Percentiles rank a stretch among this genome's conserved stretches.
Conservation (phyloP, 2,888 invertebrate genomes). For the Trachelus stipa region DNA sequence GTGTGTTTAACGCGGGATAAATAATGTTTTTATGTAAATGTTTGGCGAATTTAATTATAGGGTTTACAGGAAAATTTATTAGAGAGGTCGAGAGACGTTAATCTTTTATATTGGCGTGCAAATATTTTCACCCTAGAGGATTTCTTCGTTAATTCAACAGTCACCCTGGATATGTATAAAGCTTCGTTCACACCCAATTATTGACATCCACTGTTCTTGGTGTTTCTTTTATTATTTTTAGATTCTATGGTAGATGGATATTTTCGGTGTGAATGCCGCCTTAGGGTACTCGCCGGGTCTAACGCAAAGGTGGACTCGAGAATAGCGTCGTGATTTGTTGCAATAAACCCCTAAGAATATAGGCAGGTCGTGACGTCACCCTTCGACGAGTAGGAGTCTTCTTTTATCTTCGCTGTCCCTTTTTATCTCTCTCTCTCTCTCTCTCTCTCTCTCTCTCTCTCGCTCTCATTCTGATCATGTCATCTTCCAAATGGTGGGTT, state of each 20-base stretch:
- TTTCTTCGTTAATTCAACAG: background rate
- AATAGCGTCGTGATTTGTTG: slow-evolving; percentile 30
- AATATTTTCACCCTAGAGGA: background rate
- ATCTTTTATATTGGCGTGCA: background rate
- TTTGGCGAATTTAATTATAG: too few species aligned
- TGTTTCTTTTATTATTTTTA: background rate
- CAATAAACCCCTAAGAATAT: slow-evolving; percentile 33
- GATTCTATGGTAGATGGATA: background rate
- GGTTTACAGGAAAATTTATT: background rate
- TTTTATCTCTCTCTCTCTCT: too few species aligned
- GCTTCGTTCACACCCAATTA: background rate
- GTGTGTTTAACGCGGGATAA: too few species aligned
- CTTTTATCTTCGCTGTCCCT: slow-evolving; percentile 5
- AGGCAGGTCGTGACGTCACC: slow-evolving; percentile 39
- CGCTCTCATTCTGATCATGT: background rate
- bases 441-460: background rate
- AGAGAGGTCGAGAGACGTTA: background rate
- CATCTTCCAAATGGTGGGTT: background rate
- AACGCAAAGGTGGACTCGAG: slow-evolving; percentile 33
- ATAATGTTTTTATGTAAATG: too few species aligned
- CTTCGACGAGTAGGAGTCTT: slow-evolving; percentile 34
- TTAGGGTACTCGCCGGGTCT: background rate
- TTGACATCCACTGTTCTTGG: background rate
- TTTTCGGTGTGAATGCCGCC: background rate
- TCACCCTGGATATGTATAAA: background rate